Evolutionary conservation across 2,888 invertebrate species (phyloP).

Genomic region (Lacanobia oleracea): DNA sequence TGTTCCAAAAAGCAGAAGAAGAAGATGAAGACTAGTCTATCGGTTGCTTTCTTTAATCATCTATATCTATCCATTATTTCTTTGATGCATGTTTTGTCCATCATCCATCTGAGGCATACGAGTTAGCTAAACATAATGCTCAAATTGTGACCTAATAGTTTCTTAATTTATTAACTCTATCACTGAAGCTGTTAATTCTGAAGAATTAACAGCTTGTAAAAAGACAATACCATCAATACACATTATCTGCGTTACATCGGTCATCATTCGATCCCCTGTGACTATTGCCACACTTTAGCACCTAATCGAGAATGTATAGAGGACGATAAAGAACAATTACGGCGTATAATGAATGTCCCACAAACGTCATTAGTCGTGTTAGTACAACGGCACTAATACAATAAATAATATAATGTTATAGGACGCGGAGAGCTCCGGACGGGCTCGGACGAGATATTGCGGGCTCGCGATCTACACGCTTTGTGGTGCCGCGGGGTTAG

Average conservation of each 20-base stretch:
- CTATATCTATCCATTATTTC: not conserved
- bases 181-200: no score
- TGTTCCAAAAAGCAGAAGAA: not conserved
- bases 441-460: slow-evolving; percentile 59
- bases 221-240: slow-evolving; percentile 40
- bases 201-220: slow-evolving; percentile 15
- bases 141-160: not conserved
- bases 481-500: slow-evolving; percentile 66
- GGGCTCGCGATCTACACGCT: slow-evolving; percentile 56
- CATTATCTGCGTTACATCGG: slow-evolving; percentile 33
- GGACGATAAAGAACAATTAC: slow-evolving; percentile 68
- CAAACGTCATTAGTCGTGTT: slow-evolving; percentile 73
- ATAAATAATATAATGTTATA: slow-evolving; percentile 67
- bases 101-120: not conserved
- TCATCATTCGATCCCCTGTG: slow-evolving; percentile 34
- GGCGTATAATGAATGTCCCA: slow-evolving; percentile 71
- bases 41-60: not conserved
- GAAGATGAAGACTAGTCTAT: not conserved
- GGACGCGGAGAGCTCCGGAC: slow-evolving; percentile 60
- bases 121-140: not conserved
- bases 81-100: not conserved
- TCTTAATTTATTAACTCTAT: slow-evolving; percentile 1
- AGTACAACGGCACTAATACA: slow-evolving; percentile 68
- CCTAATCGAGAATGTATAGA: slow-evolving; percentile 63
- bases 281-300: slow-evolving; percentile 56